These are phyloP conservation scores for Emys orbicularis DNA, from an alignment of 2,797 vertebrate genomes.

Conservation along the genomic window DNA sequence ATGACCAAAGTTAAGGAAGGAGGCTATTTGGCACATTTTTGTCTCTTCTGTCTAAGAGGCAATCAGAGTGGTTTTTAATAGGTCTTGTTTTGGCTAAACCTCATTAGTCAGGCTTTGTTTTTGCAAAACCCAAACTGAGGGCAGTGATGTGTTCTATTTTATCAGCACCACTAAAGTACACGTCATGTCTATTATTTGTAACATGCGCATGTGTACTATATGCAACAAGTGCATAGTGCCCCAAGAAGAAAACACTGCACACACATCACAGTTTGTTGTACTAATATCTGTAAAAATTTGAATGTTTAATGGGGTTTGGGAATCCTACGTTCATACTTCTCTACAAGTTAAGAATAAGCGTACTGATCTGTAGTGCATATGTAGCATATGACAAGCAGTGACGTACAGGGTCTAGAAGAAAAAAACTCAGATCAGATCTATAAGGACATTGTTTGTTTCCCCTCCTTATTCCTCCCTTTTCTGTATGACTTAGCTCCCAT, in stretches of 20 bases:
- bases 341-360: background rate
- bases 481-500: background rate
- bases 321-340: background rate
- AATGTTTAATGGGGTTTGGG: background rate
- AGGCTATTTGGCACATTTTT: background rate
- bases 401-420: background rate
- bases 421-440: background rate
- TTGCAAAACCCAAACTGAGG: background rate
- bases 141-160: background rate
- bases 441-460: background rate
- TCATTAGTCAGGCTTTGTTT: background rate
- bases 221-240: background rate
- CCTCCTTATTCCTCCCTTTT: background rate
- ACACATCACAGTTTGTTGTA: background rate
- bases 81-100: background rate
- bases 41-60: background rate
- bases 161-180: background rate
- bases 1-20: background rate
- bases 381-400: background rate
- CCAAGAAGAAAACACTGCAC: background rate
- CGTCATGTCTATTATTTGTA: background rate
- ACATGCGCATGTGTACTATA: background rate
- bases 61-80: background rate
- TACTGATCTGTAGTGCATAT: background rate
- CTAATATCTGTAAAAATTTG: background rate